Percentiles rank a stretch among this genome's conserved stretches.
phyloP scores from a whole-genome alignment of 92 coral and sea anemone species.

The Porites lobata region DNA sequence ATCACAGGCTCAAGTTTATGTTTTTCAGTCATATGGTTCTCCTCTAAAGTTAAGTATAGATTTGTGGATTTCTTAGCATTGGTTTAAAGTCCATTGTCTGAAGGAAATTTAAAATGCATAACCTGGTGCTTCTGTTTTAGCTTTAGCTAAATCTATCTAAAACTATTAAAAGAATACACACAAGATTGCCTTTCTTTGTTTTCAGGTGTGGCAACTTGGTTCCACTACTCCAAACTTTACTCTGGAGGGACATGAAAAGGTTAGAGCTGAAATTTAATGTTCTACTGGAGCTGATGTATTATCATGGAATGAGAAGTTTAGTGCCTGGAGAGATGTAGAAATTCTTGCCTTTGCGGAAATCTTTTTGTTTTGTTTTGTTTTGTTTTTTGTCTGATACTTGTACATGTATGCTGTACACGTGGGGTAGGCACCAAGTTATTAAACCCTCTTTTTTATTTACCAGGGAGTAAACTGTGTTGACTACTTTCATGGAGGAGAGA shows the following conservation, averaged over 20 bases:
- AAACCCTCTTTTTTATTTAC: not conserved
- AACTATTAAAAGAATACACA: no score
- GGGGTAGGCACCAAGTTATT: no score
- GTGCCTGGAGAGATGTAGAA: not conserved
- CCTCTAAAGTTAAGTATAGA: no score
- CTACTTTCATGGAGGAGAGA: constrained; percentile 99
- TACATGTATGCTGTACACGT: not conserved
- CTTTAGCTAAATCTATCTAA: no score
- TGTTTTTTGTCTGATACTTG: not conserved
- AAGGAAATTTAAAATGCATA: no score
- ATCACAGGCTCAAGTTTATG: no score
- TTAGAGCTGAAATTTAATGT: not conserved
- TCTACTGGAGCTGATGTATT: no score
- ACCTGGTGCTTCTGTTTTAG: no score
- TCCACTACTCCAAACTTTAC: constrained; percentile 97
- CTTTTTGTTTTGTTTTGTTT: no score
- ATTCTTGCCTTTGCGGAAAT: not conserved
- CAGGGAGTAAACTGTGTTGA: constrained; percentile 99
- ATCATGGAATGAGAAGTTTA: not conserved
- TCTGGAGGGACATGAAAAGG: constrained; percentile 99
- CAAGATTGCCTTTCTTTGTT: not conserved
- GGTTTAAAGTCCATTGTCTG: no score
- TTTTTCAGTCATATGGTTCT: no score
- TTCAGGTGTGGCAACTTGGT: constrained; percentile 98
- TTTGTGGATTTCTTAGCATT: no score